Evolutionary conservation across 1,140 invertebrate species (phyloP).

Genomic region (Euwallacea fornicatus): DNA sequence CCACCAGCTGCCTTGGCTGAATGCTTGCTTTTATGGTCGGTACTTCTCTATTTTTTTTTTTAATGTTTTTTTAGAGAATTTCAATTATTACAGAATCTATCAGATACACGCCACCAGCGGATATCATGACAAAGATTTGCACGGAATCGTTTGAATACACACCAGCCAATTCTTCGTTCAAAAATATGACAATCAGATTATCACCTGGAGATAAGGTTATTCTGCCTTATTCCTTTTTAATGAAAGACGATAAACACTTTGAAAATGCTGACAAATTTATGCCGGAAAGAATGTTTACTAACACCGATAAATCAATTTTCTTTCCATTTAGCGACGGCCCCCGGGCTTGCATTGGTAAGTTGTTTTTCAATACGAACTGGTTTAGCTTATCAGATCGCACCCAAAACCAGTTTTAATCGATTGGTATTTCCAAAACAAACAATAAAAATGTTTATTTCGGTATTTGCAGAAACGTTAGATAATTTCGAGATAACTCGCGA

Average conservation of each 20-base stretch:
- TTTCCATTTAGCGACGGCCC: conserved; percentile 19
- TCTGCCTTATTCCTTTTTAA: conserved; percentile 58
- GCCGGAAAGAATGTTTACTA: conserved; percentile 58
- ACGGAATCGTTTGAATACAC: conserved; percentile 20
- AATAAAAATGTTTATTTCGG: too few relatives aligned
- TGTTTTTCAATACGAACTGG: not conserved
- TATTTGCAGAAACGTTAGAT: too few relatives aligned
- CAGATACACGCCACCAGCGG: not conserved
- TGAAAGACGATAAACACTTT: conserved; percentile 62
- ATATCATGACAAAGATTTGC: conserved; percentile 8
- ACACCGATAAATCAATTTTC: conserved; percentile 30
- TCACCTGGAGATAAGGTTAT: conserved; percentile 26
- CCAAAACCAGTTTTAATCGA: too few relatives aligned
- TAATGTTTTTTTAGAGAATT: not conserved
- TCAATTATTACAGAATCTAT: conserved; percentile 14
- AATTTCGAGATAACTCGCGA: too few relatives aligned
- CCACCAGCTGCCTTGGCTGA: conserved; percentile 28
- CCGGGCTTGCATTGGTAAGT: conserved; percentile 21
- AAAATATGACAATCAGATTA: conserved; percentile 52
- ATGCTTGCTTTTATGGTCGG: conserved; percentile 32
- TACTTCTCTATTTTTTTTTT: conserved; percentile 3
- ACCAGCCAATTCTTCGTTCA: conserved; percentile 37
- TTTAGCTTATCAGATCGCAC: not conserved
- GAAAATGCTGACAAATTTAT: conserved; percentile 62
- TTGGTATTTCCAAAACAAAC: too few relatives aligned